Conservation (phyloP, 2,113 vertebrate genomes). For the Cichladusa arquata region DNA sequence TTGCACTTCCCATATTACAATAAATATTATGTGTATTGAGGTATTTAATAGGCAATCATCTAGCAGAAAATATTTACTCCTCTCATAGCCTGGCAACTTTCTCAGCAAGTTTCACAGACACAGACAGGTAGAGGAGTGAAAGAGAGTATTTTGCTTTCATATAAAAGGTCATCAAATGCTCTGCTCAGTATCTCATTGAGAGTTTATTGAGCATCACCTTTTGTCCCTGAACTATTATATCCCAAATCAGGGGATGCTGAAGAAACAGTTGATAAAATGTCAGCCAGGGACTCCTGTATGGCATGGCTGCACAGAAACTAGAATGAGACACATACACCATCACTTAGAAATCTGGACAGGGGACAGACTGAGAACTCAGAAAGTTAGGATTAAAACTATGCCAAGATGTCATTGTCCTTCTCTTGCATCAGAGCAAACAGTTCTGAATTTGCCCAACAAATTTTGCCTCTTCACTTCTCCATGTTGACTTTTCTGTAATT, state of each 20-base stretch:
- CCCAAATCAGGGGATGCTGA: not conserved
- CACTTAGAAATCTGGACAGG: not conserved
- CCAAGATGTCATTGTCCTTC: not conserved
- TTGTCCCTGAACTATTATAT: not conserved
- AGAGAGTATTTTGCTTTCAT: not conserved
- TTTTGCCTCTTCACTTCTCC: not conserved
- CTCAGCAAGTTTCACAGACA: not conserved
- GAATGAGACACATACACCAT: not conserved
- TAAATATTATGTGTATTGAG: not conserved
- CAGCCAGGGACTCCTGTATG: not conserved
- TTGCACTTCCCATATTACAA: not conserved
- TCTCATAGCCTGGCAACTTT: not conserved
- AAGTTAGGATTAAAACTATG: not conserved
- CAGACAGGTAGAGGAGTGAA: not conserved
- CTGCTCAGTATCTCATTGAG: not conserved
- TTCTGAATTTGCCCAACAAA: not conserved
- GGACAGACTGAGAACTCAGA: not conserved
- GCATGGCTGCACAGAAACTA: not conserved
- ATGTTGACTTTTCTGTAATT: not conserved
- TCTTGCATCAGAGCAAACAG: not conserved
- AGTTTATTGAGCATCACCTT: not conserved
- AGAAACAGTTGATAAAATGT: not conserved
- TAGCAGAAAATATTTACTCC: not conserved
- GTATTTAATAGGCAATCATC: not conserved
- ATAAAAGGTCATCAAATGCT: not conserved